Evolutionary conservation across 2,113 vertebrate genomes (phyloP).

Genomic region (Carollia perspicillata): DNA sequence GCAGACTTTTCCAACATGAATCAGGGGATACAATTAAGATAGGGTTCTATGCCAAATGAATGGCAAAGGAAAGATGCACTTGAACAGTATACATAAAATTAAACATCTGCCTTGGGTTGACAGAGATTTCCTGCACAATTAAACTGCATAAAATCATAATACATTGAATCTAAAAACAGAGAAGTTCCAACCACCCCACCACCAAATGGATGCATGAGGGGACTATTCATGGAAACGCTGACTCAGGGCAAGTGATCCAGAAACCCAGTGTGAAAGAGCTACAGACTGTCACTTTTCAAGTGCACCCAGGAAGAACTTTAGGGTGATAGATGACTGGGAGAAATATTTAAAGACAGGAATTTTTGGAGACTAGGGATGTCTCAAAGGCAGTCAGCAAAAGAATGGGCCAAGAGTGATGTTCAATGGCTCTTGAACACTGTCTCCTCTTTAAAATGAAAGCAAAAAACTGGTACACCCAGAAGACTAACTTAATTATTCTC

Average conservation of each 20-base stretch:
- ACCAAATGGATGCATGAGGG: neutral
- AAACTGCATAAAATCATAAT: neutral
- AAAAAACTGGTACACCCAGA: neutral
- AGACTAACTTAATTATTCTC: neutral
- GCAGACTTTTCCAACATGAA: neutral
- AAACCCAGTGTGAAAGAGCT: neutral
- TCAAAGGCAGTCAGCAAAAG: neutral
- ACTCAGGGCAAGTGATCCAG: neutral
- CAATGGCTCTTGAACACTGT: neutral
- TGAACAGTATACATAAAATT: neutral
- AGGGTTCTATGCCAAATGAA: neutral
- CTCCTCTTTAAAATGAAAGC: neutral
- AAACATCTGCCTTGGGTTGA: conserved; percentile 25
- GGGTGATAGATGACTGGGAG: neutral
- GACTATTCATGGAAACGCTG: neutral
- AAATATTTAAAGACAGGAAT: neutral
- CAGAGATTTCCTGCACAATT: neutral
- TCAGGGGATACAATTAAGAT: neutral
- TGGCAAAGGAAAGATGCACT: neutral
- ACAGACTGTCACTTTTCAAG: neutral
- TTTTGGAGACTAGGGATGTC: neutral
- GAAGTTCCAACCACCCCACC: neutral
- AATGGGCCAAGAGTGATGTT: neutral
- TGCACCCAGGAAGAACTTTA: neutral
- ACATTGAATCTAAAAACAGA: neutral